phyloP scores from a whole-genome alignment of 2,113 vertebrate genomes.

The Perca schrenkii region DNA sequence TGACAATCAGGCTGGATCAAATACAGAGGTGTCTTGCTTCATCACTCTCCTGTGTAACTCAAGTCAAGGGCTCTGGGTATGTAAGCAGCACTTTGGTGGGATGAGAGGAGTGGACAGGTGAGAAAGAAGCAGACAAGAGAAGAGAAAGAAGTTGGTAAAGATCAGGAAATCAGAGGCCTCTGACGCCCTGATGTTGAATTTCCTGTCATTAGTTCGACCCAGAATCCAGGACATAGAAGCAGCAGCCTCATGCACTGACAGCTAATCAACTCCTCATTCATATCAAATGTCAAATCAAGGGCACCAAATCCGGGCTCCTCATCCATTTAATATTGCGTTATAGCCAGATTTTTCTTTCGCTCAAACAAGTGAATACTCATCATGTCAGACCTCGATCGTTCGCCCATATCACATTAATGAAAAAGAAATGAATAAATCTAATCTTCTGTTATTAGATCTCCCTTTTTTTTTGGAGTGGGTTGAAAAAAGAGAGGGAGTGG shows the following conservation, averaged over 20 bases:
- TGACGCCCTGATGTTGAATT: slow-evolving; percentile 52
- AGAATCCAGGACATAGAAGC: slow-evolving; percentile 32
- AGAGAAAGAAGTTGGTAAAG: slow-evolving; percentile 11
- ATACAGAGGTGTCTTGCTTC: slow-evolving; percentile 49
- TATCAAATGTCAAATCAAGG: slow-evolving; percentile 74
- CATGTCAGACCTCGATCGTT: slow-evolving; percentile 58
- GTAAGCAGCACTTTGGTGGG: slow-evolving; percentile 7
- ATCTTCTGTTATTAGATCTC: slow-evolving; percentile 68
- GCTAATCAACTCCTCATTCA: slow-evolving; percentile 72
- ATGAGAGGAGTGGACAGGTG: slow-evolving; percentile 15
- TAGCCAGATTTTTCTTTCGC: slow-evolving; percentile 60
- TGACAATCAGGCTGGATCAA: slow-evolving; percentile 55
- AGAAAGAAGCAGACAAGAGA: not conserved
- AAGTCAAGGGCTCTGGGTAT: slow-evolving; percentile 32
- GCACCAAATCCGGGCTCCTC: slow-evolving; percentile 40
- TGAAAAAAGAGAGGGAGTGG: not conserved
- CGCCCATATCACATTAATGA: slow-evolving; percentile 54
- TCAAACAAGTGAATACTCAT: slow-evolving; percentile 52
- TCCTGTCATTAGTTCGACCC: slow-evolving; percentile 64
- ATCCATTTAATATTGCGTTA: slow-evolving; percentile 69
- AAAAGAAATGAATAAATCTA: slow-evolving; percentile 63
- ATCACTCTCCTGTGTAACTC: slow-evolving; percentile 50
- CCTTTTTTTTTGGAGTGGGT: slow-evolving; percentile 40
- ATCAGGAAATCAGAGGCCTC: slow-evolving; percentile 38
- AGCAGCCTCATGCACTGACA: slow-evolving; percentile 37